Evolutionary conservation across 2,888 invertebrate genomes (phyloP).

Genomic region (Dascillus cervinus): DNA sequence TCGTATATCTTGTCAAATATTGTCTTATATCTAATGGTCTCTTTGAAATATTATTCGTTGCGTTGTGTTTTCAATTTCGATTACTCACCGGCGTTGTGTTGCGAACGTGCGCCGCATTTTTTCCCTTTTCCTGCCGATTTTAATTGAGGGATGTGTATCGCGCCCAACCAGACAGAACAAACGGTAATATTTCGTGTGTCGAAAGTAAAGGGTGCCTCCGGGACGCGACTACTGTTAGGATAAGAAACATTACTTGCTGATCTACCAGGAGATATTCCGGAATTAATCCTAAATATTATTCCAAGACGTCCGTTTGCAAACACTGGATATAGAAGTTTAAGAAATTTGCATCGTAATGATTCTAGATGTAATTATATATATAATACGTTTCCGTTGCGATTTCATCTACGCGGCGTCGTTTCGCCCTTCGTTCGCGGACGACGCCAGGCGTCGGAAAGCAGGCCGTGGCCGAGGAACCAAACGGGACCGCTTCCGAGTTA

Average conservation of each 20-base stretch:
- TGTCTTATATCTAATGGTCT: conserved; percentile 34
- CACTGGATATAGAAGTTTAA: conserved; percentile 40
- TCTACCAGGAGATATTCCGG: conserved; percentile 39
- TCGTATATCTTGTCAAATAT: conserved; percentile 37
- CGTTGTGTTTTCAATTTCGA: conserved; percentile 2
- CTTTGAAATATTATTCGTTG: conserved; percentile 34
- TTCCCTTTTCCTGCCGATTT: not conserved
- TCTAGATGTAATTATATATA: conserved; percentile 38
- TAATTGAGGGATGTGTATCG: conserved; percentile 9
- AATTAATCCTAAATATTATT: conserved; percentile 42
- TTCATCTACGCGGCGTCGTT: conserved; percentile 19
- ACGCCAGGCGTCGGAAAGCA: not conserved
- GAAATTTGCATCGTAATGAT: conserved; percentile 42
- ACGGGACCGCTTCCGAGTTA: no score
- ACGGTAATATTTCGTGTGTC: conserved; percentile 36
- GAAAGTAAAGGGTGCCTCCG: conserved; percentile 35
- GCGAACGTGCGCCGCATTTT: conserved; percentile 7
- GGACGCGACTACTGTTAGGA: conserved; percentile 30
- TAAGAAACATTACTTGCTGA: conserved; percentile 37
- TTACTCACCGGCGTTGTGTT: conserved; percentile 8
- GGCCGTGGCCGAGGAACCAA: conserved; percentile 1
- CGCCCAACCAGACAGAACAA: conserved; percentile 26
- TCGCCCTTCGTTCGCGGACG: conserved; percentile 18
- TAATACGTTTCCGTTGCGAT: conserved; percentile 23
- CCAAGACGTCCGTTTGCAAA: conserved; percentile 37